Conservation (phyloP, 2,888 invertebrate species). For the Penaeus monodon region DNA sequence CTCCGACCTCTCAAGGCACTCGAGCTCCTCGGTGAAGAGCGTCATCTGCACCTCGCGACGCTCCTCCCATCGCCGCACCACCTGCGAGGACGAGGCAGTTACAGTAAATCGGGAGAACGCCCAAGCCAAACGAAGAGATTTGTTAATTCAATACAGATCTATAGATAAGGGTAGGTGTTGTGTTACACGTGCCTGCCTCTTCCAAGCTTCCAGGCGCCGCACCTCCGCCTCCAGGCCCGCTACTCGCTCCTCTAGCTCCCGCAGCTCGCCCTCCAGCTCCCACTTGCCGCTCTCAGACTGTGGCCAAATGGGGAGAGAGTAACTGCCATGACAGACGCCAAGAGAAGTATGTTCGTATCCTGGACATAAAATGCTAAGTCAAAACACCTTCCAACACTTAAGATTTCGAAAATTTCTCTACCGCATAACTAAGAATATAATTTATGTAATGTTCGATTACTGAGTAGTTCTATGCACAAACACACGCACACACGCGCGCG, state of each 20-base stretch:
- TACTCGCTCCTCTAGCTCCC: conserved; percentile 54
- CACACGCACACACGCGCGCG: too few relatives aligned
- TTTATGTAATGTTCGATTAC: too few relatives aligned
- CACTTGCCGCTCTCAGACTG: conserved; percentile 58
- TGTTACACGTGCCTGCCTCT: conserved; percentile 41
- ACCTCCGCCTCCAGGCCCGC: conserved; percentile 59
- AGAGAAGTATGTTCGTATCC: background rate
- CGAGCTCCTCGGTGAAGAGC: conserved; percentile 58
- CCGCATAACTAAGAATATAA: too few relatives aligned
- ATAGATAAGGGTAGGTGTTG: too few relatives aligned
- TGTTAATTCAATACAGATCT: too few relatives aligned
- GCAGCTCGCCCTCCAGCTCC: conserved; percentile 57
- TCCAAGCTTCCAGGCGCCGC: conserved; percentile 62
- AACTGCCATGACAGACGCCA: background rate
- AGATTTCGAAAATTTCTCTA: background rate
- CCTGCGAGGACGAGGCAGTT: conserved; percentile 7
- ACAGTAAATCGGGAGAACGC: too few relatives aligned
- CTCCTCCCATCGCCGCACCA: conserved; percentile 54
- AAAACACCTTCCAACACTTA: background rate
- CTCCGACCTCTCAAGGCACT: conserved; percentile 59
- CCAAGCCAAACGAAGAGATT: too few relatives aligned
- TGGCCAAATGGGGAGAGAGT: background rate
- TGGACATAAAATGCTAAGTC: background rate
- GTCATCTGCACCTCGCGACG: conserved; percentile 58
- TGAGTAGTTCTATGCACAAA: too few relatives aligned